Conservation (phyloP, 2,797 vertebrate genomes). For the Falco berigora region DNA sequence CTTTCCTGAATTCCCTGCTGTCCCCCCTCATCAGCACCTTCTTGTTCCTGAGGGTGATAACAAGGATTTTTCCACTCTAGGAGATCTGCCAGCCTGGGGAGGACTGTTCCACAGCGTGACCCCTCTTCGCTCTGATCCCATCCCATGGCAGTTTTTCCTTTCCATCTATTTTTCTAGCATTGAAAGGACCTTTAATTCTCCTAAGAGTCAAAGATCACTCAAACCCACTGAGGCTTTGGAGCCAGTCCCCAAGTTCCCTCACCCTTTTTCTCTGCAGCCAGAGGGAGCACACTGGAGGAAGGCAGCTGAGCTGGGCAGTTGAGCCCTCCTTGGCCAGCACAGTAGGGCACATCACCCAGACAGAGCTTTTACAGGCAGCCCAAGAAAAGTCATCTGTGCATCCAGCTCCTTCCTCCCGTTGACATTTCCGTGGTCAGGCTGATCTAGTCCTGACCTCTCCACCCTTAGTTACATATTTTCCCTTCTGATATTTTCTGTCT, state of each 20-base stretch:
- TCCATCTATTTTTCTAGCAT: neutral
- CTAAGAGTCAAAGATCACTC: neutral
- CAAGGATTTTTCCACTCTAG: neutral
- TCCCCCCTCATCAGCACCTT: neutral
- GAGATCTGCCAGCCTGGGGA: neutral
- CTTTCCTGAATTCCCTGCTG: neutral
- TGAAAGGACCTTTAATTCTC: neutral
- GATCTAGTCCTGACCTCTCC: neutral
- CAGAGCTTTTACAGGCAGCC: neutral
- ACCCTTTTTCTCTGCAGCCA: neutral
- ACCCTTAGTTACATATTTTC: neutral
- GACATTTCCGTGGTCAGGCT: neutral
- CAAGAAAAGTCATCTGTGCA: neutral
- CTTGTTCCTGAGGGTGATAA: neutral
- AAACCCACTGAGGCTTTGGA: neutral
- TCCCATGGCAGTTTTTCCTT: neutral
- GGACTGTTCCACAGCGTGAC: fast-evolving
- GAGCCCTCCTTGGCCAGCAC: neutral
- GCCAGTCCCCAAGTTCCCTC: neutral
- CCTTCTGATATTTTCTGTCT: neutral
- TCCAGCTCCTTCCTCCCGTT: neutral
- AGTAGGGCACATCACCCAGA: neutral
- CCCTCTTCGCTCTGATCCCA: neutral
- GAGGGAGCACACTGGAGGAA: neutral
- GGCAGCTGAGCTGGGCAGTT: neutral